A percentile compares a stretch with the other conserved stretches of the same genome.
Conservation (phyloP, 2,113 vertebrate species). For the Callochromis pleurospilus region DNA sequence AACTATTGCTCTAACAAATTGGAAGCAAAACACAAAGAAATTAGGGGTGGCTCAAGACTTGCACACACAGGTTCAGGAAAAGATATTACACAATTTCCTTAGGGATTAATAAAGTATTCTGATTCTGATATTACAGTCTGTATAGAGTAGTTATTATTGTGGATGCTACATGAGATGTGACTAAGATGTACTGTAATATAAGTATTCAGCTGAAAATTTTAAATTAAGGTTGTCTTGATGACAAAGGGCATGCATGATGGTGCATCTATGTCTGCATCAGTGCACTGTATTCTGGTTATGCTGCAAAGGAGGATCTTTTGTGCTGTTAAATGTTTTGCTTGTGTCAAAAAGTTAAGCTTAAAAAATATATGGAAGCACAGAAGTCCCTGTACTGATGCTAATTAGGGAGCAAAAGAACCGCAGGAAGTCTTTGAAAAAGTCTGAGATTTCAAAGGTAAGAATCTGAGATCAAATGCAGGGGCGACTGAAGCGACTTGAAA, state of each 20-base stretch:
- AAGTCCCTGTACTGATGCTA: conserved; percentile 9
- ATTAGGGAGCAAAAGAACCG: conserved; percentile 5
- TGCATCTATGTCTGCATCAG: neutral
- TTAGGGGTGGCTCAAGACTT: neutral
- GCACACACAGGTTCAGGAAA: neutral
- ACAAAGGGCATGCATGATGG: neutral
- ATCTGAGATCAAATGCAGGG: neutral
- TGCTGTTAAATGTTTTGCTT: neutral
- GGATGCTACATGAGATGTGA: neutral
- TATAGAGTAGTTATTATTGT: neutral
- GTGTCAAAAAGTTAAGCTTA: neutral
- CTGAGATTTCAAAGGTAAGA: conserved; percentile 26
- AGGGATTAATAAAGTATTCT: neutral
- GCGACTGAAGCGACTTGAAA: neutral
- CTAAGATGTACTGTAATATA: neutral
- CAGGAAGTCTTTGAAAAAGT: neutral
- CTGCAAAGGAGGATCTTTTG: neutral
- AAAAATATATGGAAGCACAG: neutral
- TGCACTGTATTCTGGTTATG: neutral
- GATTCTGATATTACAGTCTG: neutral
- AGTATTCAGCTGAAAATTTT: neutral
- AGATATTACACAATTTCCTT: neutral
- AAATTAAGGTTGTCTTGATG: neutral
- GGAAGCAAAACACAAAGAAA: neutral
- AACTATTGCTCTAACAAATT: neutral